These are phyloP conservation scores for Oscheius sp. DNA, from an alignment of 2,888 invertebrate genomes.

Conservation along the genomic window DNA sequence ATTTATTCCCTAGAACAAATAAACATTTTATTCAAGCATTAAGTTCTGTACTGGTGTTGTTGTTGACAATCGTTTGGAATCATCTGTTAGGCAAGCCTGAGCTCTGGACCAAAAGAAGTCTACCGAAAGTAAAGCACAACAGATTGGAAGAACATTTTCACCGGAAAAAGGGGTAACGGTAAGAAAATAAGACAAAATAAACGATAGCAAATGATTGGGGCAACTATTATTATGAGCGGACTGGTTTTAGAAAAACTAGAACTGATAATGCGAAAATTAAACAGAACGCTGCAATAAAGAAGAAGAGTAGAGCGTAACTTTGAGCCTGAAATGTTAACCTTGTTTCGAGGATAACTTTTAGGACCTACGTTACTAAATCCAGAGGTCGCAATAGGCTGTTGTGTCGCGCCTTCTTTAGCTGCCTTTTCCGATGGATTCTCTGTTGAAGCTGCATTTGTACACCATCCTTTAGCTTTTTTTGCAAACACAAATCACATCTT, in stretches of 20 bases:
- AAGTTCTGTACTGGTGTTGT: too few relatives aligned
- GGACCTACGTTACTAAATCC: constrained; percentile 1
- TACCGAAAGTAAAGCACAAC: too few relatives aligned
- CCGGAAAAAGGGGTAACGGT: too few relatives aligned
- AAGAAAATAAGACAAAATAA: too few relatives aligned
- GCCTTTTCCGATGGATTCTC: background rate
- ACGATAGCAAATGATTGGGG: too few relatives aligned
- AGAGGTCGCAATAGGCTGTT: background rate
- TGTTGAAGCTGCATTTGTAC: background rate
- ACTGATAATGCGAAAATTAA: background rate
- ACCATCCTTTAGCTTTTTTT: background rate
- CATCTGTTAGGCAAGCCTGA: too few relatives aligned
- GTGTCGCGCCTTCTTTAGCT: background rate
- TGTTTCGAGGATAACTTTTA: background rate
- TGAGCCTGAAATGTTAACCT: constrained; percentile 2
- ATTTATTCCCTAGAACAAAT: too few relatives aligned
- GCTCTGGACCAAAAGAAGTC: too few relatives aligned
- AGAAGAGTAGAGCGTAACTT: constrained; percentile 9
- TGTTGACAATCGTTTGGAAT: too few relatives aligned
- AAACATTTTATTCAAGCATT: too few relatives aligned
- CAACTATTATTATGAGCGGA: too few relatives aligned
- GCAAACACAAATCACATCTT: background rate
- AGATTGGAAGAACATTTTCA: too few relatives aligned
- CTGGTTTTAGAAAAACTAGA: constrained; percentile 2
- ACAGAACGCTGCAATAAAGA: background rate